Evolutionary conservation across 1,140 invertebrate genomes (phyloP), one percentile per base, ranked within the genome.

Genomic region (Orchesella cincta): DNA sequence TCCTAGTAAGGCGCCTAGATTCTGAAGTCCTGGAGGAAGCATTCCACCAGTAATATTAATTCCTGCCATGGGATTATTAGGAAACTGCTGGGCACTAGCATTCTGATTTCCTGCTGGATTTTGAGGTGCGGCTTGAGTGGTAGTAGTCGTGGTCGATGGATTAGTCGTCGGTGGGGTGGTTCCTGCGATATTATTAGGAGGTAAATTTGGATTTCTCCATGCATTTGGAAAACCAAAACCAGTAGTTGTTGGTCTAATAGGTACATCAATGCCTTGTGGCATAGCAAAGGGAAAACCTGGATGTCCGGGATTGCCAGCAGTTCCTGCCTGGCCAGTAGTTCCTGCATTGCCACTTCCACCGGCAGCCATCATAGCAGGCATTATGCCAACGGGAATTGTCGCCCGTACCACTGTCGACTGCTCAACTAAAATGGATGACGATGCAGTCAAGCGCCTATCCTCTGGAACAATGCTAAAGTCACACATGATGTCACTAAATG

Each of bases 401-500:
- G 89, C 87, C 81, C 90, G 89, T 5, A 91, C 81, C 33, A 91
- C 87, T 34, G 88, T 86, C 1, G 89, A 89, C 78, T 92, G 91
- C 81, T 92, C 91, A n/a, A 93, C 89, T 51, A 93, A 85, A 76
- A 93, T 89, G 34, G 92, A 91, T 16, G 84, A 83, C 46, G 90
- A 87, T 82, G 91, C 93, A 67, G 90, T 86, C 29, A 95, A 86
- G 78, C 89, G 87, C 78, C 93, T 86, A 0, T 92, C 93, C 35
- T 77, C 75, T 18, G 92, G 90, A 8, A 89, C 85, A 78, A 89
- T 87, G 31, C 87, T 86, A 35, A 93, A 88, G 80, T 93, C 90
- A 51, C 94, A 88, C 84, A 91, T 91, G 35, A 95, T 88, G 83
- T 98, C 95, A 83, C 94, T 96, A 14, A 96, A 86, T 1, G 92